Evolutionary conservation across 2,888 invertebrate species (phyloP), one percentile per base, ranked within the genome.

Genomic region (Patella depressa): DNA sequence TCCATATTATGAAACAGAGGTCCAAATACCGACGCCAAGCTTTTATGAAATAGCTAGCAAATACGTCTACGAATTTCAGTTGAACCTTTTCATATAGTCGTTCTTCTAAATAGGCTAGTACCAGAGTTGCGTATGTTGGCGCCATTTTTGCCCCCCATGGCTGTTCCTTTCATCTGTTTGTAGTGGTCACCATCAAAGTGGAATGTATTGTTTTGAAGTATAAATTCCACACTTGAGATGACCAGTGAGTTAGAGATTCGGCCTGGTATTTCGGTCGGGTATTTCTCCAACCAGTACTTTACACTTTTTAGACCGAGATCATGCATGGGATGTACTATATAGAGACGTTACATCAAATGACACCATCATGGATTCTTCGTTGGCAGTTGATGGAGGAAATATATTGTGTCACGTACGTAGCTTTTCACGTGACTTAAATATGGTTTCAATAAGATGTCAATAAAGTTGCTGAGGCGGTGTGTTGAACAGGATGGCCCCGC

Each of bases 1-100:
- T 57, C 78, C 78, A 79, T 53, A 76, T n/a, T 53, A 74, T 70
- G 45, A 81, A 80, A 69, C 81, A 81, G 55, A 77, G 78, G 72
- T 78, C 79, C 2, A 81, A 55, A 65, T 70, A 81, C 29, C 81
- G 73, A 71, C 74, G 77, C 79, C 77, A 81, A 17, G 24, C 15
- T 14, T 76, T 53, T 11, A 19, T 53, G 12, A 75, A 17, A 54
- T 77, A 71, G 24, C 53, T 29, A 3, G 19, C 17, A 55, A 77
- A 72, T 3, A 29, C 15, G 15, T 65, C 11, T 29, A 72, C 78
- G 53, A 73, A 78, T 57, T 54, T 54, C 4, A 75, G 34, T 72
- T 14, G 24, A 5, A 72, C 71, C 57, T 57, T 53, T 4, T 72
- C 15, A 19, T 78, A 79, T 0, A 80, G 17, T 15, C 59, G 53